Evolutionary conservation across 2,113 vertebrate genomes (phyloP).

Genomic region (Mormyrus iriodes): DNA sequence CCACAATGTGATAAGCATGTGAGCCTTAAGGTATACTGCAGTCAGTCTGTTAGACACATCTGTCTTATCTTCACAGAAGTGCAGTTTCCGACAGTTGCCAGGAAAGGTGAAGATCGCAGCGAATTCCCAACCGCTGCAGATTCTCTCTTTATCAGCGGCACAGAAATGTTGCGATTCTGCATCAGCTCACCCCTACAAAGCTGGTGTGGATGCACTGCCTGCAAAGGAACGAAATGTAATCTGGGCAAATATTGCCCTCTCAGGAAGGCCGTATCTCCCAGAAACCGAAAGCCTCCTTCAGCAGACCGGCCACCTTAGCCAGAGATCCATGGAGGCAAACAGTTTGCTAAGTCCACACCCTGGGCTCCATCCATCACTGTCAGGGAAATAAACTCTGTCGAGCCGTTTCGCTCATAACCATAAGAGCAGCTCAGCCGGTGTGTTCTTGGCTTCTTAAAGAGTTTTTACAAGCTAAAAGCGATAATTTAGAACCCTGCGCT

Average conservation of each 20-base stretch:
- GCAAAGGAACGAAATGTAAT: slow-evolving; percentile 26
- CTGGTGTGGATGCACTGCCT: slow-evolving; percentile 33
- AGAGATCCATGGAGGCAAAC: background rate
- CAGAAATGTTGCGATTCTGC: slow-evolving; percentile 15
- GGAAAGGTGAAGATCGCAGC: background rate
- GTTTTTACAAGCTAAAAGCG: background rate
- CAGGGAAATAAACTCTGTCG: background rate
- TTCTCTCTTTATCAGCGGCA: background rate
- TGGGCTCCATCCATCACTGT: background rate
- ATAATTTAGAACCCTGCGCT: background rate
- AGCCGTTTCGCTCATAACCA: background rate
- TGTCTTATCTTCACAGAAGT: background rate
- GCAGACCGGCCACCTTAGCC: background rate
- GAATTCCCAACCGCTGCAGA: background rate
- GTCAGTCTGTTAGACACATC: background rate
- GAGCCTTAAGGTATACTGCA: background rate
- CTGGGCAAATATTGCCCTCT: slow-evolving; percentile 20
- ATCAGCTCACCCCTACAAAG: slow-evolving; percentile 33
- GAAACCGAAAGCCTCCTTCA: background rate
- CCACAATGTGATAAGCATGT: background rate
- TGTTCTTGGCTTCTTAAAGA: background rate
- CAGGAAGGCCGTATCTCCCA: background rate
- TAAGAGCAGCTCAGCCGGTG: background rate
- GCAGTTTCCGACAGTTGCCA: background rate
- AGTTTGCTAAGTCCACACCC: background rate